phyloP scores from a whole-genome alignment of 2,797 vertebrate genomes.

The Coccyzus lansbergi region DNA sequence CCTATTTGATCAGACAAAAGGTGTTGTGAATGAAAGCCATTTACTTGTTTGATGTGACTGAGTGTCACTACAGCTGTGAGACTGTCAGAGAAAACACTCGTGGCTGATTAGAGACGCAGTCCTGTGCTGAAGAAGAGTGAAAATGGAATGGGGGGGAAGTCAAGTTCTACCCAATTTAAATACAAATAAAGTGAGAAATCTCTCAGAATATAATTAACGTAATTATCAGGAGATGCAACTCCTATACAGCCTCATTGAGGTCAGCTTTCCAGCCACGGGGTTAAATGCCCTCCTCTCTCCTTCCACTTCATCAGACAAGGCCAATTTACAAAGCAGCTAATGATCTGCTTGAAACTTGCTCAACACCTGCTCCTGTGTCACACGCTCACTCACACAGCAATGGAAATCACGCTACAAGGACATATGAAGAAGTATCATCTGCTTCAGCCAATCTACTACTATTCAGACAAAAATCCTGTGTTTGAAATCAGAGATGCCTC shows the following conservation, averaged over 20 bases:
- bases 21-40: conserved; percentile 70
- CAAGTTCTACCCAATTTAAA: conserved; percentile 14
- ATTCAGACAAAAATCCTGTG: background rate
- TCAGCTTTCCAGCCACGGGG: background rate
- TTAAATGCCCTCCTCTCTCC: background rate
- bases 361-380: conserved; percentile 19
- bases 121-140: background rate
- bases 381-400: background rate
- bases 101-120: conserved; percentile 67
- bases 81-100: conserved; percentile 66
- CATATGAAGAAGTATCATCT: background rate
- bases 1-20: conserved; percentile 80
- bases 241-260: background rate
- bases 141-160: background rate
- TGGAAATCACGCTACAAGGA: background rate
- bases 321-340: background rate
- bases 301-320: background rate
- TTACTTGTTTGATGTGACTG: conserved; percentile 75
- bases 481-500: background rate
- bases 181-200: conserved; percentile 13
- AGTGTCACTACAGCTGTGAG: conserved; percentile 70
- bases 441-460: background rate
- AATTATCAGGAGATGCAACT: background rate
- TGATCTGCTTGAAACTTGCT: background rate
- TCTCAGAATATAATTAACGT: background rate